A percentile compares a stretch with the other conserved stretches of the same genome.
These are phyloP conservation scores for Isoperla grammatica DNA, from an alignment of 2,888 invertebrate species.

Conservation along the genomic window DNA sequence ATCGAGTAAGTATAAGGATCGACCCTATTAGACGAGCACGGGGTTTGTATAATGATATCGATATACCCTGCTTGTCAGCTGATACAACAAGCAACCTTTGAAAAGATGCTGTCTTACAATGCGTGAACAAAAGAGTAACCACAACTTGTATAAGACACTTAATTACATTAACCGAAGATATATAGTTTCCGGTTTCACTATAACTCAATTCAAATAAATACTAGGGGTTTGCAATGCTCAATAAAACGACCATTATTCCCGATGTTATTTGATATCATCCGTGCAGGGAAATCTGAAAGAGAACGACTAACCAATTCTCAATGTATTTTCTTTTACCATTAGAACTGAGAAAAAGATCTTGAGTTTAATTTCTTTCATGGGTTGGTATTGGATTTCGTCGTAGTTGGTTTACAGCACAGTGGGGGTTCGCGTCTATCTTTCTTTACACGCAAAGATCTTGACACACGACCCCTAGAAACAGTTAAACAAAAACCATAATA, in stretches of 20 bases:
- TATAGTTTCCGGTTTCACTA: constrained; percentile 21
- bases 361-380: neutral
- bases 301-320: constrained; percentile 15
- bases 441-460: too few species aligned
- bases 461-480: too few species aligned
- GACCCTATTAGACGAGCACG: too few species aligned
- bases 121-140: neutral
- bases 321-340: neutral
- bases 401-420: neutral
- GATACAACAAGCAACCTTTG: constrained; percentile 1
- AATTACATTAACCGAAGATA: constrained; percentile 20
- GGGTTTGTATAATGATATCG: neutral
- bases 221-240: neutral
- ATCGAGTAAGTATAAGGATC: too few species aligned
- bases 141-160: constrained; percentile 11
- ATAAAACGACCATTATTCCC: neutral
- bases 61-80: constrained; percentile 7
- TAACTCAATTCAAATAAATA: neutral
- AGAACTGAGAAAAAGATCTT: neutral
- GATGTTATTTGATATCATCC: constrained; percentile 1
- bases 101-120: constrained; percentile 14
- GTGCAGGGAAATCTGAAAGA: neutral
- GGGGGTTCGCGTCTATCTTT: too few species aligned
- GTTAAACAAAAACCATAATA: too few species aligned
- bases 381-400: constrained; percentile 4